phyloP scores from a whole-genome alignment of 2,797 vertebrate genomes.

The Gymnoscopelus braueri region DNA sequence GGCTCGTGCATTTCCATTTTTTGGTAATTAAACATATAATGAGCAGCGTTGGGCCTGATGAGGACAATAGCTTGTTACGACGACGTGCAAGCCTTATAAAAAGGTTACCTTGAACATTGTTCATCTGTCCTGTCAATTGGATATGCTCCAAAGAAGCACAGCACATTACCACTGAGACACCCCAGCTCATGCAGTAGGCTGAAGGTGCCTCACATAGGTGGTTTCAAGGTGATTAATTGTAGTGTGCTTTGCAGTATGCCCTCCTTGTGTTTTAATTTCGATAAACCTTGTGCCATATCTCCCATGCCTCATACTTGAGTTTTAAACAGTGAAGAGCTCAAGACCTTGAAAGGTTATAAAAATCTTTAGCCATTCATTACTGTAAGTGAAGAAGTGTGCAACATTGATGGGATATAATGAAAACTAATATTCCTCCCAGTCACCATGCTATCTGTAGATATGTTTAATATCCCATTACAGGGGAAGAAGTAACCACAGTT shows the following conservation, averaged over 20 bases:
- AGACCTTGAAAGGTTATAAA: constrained; percentile 78
- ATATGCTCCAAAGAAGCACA: constrained; percentile 69
- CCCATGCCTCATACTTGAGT: constrained; percentile 46
- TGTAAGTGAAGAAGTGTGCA: constrained; percentile 50
- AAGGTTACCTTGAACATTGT: constrained; percentile 76
- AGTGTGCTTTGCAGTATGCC: constrained; percentile 24
- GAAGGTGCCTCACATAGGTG: constrained; percentile 34
- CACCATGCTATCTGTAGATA: constrained; percentile 74
- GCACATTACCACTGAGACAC: constrained; percentile 62
- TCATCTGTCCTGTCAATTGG: constrained; percentile 72
- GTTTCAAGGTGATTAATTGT: constrained; percentile 71
- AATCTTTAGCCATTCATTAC: constrained; percentile 79
- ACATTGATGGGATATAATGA: constrained; percentile 77
- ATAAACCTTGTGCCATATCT: constrained; percentile 25
- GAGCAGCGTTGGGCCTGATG: constrained; percentile 66
- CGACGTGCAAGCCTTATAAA: constrained; percentile 47
- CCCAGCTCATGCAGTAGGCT: constrained; percentile 37
- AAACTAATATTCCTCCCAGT: constrained; percentile 78
- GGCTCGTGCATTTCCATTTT: constrained; percentile 42
- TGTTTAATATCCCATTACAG: constrained; percentile 84
- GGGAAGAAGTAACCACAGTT: constrained; percentile 76
- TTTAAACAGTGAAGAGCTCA: constrained; percentile 57
- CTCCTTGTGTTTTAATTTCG: constrained; percentile 25
- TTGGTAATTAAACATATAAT: constrained; percentile 78
- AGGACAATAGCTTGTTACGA: constrained; percentile 68